These are phyloP conservation scores for Calameuta idolon DNA, from an alignment of 2,888 invertebrate species.

Conservation along the genomic window DNA sequence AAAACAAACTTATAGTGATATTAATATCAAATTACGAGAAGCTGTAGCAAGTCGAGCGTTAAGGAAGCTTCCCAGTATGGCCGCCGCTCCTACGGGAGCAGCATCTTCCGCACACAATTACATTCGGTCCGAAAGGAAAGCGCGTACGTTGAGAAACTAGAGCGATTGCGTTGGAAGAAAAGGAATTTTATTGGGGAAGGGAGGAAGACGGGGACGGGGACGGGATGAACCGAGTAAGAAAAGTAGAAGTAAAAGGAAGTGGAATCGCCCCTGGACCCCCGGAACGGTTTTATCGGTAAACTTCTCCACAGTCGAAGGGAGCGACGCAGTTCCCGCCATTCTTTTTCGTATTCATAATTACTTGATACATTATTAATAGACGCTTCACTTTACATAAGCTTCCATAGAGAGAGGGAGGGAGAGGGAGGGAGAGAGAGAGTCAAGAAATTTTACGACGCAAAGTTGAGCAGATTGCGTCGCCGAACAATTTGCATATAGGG, in stretches of 20 bases:
- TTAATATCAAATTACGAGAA: conserved; percentile 43
- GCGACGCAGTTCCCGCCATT: background rate
- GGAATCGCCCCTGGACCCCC: too few species aligned
- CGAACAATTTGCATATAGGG: conserved; percentile 56
- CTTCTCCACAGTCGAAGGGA: background rate
- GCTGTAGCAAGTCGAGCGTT: background rate
- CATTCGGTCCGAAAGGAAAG: too few species aligned
- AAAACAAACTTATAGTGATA: conserved; percentile 43
- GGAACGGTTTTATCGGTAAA: too few species aligned
- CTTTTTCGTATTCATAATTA: conserved; percentile 53
- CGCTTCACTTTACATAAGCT: conserved; percentile 60
- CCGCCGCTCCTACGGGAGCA: too few species aligned
- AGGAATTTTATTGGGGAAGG: background rate
- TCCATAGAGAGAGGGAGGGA: background rate
- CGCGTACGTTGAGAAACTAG: conserved; percentile 17
- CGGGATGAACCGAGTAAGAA: conserved; percentile 9
- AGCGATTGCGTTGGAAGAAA: conserved; percentile 20
- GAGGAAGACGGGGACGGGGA: too few species aligned
- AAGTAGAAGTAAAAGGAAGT: conserved; percentile 11
- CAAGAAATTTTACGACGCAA: conserved; percentile 53
- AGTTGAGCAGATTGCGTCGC: conserved; percentile 60
- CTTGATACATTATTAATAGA: conserved; percentile 65
- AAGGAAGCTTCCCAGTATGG: background rate
- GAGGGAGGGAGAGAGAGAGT: conserved; percentile 29
- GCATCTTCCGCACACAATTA: too few species aligned